Evolutionary conservation across 2,113 vertebrate species (phyloP), one percentile per base, ranked within the genome.

Genomic region (Macquaria ambigua): DNA sequence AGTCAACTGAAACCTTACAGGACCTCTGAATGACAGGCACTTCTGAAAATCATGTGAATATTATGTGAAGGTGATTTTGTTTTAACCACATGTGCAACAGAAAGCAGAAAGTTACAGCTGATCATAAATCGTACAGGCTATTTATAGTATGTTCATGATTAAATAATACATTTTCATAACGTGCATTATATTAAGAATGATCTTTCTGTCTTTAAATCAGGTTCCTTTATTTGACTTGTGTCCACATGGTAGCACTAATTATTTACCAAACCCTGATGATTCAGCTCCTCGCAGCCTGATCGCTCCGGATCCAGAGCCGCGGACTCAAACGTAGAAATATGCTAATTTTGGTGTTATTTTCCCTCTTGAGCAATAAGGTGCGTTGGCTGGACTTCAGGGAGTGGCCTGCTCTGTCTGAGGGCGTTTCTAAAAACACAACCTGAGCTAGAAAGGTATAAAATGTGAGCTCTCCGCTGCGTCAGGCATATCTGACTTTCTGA

Each of bases 381-480:
- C 46, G 46, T 34, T 25, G 12, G 23, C 25, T 20, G 21, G 1
- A 0, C 21, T 4, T 8, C 46, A 41, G 80, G 88, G 89, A 67
- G 86, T 64, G 76, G 84, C 84, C 68, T 81, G 14, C 5, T 0
- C 1, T 0, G 0, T 34, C 0, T 2, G 9, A 52, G 89, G 88
- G 89, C 86, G 86, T 74, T 3, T 71, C 74, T n/a, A 16, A 77
- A 25, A 39, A 58, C 43, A 43, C 50, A 68, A 80, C 63, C 82
- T 83, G 41, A 48, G 15, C 7, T n/a, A 3, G 18, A 46, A n/a
- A 59, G 15, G 15, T 88, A 94, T 85, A 90, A 82, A 91, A 62
- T 3, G 18, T 6, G 55, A 14, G 7, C 14, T 5, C 58, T 3
- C 3, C 7, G 25, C 11, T 0, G 3, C 0, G 1, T 0, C 0